phyloP scores from a whole-genome alignment of 2,797 vertebrate genomes.

The Phoeniculus purpureus region DNA sequence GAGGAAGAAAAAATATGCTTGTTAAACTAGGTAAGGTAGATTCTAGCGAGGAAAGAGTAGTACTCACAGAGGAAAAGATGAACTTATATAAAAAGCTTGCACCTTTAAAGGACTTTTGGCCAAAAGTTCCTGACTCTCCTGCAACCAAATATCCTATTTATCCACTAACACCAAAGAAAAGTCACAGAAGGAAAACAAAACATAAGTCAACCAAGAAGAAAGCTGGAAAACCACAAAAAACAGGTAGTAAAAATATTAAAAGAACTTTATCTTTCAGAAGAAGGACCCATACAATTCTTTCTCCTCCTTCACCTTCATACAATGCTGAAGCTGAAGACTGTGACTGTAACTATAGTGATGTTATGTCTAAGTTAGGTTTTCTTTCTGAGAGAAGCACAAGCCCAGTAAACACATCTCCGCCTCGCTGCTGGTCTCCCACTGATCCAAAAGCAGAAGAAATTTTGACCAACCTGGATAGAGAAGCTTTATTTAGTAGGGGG shows the following conservation, averaged over 20 bases:
- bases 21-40: slow-evolving; percentile 95
- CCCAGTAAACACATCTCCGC: slow-evolving; percentile 89
- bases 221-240: slow-evolving; percentile 79
- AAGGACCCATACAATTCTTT: slow-evolving; percentile 78
- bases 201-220: slow-evolving; percentile 87
- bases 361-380: slow-evolving; percentile 96
- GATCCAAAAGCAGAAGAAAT: slow-evolving; percentile 86
- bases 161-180: slow-evolving; percentile 91
- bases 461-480: slow-evolving; percentile 81
- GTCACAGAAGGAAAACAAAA: slow-evolving; percentile 89
- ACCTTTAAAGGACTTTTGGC: slow-evolving; percentile 97
- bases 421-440: slow-evolving; percentile 98
- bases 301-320: slow-evolving; percentile 87
- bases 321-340: slow-evolving; percentile 89
- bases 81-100: slow-evolving; percentile 89
- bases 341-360: slow-evolving; percentile 88
- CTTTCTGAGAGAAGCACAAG: slow-evolving; percentile 93
- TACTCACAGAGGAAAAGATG: slow-evolving; percentile 90
- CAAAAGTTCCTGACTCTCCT: slow-evolving; percentile 92
- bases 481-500: slow-evolving; percentile 81
- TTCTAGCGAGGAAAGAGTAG: slow-evolving; percentile 85
- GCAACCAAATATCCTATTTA: slow-evolving; percentile 89
- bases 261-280: slow-evolving; percentile 80
- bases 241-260: slow-evolving; percentile 76
- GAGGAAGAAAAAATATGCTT: slow-evolving; percentile 98